These are phyloP conservation scores for Leuciscus waleckii DNA, from an alignment of 2,797 vertebrate species.

Conservation along the genomic window DNA sequence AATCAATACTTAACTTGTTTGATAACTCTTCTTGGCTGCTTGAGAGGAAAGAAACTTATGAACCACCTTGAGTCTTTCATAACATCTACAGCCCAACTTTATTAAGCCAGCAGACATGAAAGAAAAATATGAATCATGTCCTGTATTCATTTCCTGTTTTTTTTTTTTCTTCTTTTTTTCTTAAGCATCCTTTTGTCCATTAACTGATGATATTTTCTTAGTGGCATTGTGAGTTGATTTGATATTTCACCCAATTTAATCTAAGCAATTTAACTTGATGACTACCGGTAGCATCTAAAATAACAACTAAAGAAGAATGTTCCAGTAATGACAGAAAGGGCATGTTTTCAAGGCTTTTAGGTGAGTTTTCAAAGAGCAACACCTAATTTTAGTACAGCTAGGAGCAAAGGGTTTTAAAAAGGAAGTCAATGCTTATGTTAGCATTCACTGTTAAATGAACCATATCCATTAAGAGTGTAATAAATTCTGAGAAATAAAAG, in stretches of 20 bases:
- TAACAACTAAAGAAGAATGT: not conserved
- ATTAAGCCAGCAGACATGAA: conserved; percentile 13
- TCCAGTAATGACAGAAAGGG: not conserved
- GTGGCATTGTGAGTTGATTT: conserved; percentile 10
- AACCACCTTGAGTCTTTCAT: not conserved
- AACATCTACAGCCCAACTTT: not conserved
- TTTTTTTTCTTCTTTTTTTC: not conserved
- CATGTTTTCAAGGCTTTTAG: conserved; percentile 7
- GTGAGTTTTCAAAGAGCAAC: conserved; percentile 16
- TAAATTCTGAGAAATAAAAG: conserved; percentile 14
- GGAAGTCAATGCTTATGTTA: conserved; percentile 3
- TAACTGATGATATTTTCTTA: conserved; percentile 19
- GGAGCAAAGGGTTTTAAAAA: conserved; percentile 18
- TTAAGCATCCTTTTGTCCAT: not conserved
- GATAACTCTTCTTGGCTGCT: not conserved
- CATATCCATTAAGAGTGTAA: not conserved
- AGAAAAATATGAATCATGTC: not conserved
- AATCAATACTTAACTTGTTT: conserved; percentile 21
- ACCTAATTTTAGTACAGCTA: conserved; percentile 7
- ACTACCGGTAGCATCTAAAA: not conserved
- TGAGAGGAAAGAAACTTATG: not conserved
- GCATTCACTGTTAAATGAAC: conserved; percentile 26
- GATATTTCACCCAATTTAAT: not conserved
- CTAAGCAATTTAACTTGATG: conserved; percentile 11
- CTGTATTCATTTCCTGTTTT: not conserved